phyloP scores from a whole-genome alignment of 2,888 invertebrate genomes.

The Imbricaverruca yamaguchii region DNA sequence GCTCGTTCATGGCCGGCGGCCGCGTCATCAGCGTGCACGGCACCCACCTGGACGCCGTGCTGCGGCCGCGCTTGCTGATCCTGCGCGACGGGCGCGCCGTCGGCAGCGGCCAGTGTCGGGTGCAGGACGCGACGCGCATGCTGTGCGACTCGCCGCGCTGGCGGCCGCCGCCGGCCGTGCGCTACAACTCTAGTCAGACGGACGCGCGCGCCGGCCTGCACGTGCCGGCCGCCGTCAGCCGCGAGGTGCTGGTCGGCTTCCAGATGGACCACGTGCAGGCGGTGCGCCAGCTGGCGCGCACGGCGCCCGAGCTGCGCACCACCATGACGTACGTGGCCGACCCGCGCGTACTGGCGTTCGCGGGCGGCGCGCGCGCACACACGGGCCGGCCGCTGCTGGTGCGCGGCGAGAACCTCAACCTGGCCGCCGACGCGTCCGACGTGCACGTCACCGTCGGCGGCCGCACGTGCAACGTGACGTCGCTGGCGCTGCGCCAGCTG shows the following conservation, averaged over 20 bases:
- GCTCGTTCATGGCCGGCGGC: conserved; percentile 88
- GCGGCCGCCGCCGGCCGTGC: not conserved
- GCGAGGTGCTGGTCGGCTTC: conserved; percentile 61
- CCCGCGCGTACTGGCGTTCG: conserved; percentile 69
- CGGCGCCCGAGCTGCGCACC: conserved; percentile 46
- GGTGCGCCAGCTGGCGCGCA: conserved; percentile 71
- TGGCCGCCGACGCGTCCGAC: conserved; percentile 88
- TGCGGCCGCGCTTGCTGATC: conserved; percentile 86
- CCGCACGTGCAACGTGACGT: conserved; percentile 86
- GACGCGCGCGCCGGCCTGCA: not conserved
- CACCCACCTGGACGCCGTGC: conserved; percentile 79
- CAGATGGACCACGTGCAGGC: conserved; percentile 90
- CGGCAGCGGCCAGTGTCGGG: not conserved
- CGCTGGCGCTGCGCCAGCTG: conserved; percentile 82
- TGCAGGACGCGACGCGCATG: not conserved
- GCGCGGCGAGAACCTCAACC: conserved; percentile 88
- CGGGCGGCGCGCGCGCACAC: conserved; percentile 73
- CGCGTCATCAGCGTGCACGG: conserved; percentile 89
- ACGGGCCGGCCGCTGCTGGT: conserved; percentile 91
- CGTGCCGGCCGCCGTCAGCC: not conserved
- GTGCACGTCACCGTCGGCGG: conserved; percentile 88
- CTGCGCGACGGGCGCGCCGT: not conserved
- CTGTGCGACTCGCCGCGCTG: conserved; percentile 3
- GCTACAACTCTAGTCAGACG: not conserved
- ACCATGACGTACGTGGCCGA: conserved; percentile 83